Percentiles rank a stretch among this genome's conserved stretches.
Conservation (phyloP, 2,113 vertebrate species). For the Cynopterus brachyotis region DNA sequence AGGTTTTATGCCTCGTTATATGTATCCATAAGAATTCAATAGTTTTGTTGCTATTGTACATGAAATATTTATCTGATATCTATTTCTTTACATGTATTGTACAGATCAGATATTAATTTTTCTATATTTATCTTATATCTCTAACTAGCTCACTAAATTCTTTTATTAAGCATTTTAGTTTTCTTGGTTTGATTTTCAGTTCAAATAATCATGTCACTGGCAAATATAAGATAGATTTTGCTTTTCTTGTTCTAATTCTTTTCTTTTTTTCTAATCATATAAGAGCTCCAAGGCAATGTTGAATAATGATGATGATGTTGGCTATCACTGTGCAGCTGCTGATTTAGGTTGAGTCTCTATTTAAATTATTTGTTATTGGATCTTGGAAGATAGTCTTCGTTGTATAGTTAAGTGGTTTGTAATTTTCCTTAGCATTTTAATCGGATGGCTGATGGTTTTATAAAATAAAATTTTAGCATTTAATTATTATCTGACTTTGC, state of each 20-base stretch:
- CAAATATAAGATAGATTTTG: not conserved
- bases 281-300: not conserved
- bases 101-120: not conserved
- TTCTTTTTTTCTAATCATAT: not conserved
- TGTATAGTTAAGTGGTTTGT: not conserved
- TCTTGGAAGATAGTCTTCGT: not conserved
- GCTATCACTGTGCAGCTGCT: not conserved
- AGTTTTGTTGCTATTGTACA: not conserved
- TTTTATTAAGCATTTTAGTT: not conserved
- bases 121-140: not conserved
- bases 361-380: not conserved
- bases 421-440: not conserved
- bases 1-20: not conserved
- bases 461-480: not conserved
- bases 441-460: not conserved
- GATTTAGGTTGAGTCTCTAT: not conserved
- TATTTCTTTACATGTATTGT: not conserved
- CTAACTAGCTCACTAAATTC: not conserved
- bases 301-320: not conserved
- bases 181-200: not conserved
- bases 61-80: not conserved
- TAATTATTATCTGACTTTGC: not conserved
- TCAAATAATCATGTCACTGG: not conserved
- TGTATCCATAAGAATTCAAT: not conserved
- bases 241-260: not conserved